Evolutionary conservation across 2,888 invertebrate genomes (phyloP).

Genomic region (Stegophylla sp.): DNA sequence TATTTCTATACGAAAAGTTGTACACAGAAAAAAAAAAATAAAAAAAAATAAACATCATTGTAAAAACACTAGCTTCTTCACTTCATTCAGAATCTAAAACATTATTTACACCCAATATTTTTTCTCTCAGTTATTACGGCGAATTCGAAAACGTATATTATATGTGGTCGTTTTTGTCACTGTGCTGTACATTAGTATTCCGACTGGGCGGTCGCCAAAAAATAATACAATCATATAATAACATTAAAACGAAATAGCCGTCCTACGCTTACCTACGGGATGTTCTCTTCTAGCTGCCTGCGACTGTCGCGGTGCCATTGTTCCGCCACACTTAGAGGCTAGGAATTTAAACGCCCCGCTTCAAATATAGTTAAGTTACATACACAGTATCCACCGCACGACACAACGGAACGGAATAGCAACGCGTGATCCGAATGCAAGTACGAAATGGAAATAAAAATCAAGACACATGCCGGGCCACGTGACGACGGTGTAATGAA

Average conservation of each 20-base stretch:
- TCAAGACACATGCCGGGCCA: background rate
- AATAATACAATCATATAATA: background rate
- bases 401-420: background rate
- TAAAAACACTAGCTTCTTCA: background rate
- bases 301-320: background rate
- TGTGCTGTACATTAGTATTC: background rate
- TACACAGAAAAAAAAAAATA: too few relatives aligned
- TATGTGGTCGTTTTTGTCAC: background rate
- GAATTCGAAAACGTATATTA: background rate
- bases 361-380: background rate
- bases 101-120: background rate
- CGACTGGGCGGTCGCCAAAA: background rate
- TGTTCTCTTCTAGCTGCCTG: background rate
- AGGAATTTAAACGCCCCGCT: slow-evolving; percentile 43
- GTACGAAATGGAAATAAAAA: background rate
- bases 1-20: too few relatives aligned
- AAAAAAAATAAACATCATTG: background rate
- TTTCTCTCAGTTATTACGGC: background rate
- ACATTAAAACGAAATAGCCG: background rate
- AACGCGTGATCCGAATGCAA: slow-evolving; percentile 42
- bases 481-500: background rate
- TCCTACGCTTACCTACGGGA: slow-evolving; percentile 1
- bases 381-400: background rate
- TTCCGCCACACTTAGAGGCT: slow-evolving; percentile 19
- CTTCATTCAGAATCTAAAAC: too few relatives aligned